These are phyloP conservation scores for Poecilus cupreus DNA, from an alignment of 2,888 invertebrate species.

Conservation along the genomic window DNA sequence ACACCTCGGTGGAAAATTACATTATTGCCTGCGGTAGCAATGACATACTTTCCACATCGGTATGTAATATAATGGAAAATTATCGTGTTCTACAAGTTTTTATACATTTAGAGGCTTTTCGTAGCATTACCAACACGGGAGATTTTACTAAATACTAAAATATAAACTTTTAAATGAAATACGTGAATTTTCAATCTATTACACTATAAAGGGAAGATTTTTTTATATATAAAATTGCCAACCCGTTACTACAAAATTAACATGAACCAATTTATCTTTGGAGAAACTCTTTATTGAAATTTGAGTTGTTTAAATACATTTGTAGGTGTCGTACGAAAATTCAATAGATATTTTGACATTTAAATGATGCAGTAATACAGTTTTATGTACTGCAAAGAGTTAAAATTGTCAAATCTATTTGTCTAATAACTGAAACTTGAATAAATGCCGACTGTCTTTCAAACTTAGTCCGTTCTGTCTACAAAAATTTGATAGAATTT, in stretches of 20 bases:
- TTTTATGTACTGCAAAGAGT: not conserved
- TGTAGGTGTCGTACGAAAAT: not conserved
- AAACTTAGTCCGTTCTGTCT: constrained; percentile 36
- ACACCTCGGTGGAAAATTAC: too few relatives aligned
- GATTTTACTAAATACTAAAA: too few relatives aligned
- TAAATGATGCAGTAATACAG: not conserved
- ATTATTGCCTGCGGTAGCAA: too few relatives aligned
- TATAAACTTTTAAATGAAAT: too few relatives aligned
- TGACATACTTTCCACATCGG: too few relatives aligned
- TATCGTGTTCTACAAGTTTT: too few relatives aligned
- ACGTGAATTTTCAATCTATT: too few relatives aligned
- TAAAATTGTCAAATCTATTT: constrained; percentile 26
- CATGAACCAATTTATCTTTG: not conserved
- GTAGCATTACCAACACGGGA: too few relatives aligned
- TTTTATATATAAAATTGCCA: too few relatives aligned
- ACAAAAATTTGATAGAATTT: constrained; percentile 16
- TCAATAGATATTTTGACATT: not conserved
- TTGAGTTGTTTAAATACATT: not conserved
- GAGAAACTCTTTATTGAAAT: not conserved
- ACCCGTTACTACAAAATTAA: not conserved
- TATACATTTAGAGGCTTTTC: too few relatives aligned
- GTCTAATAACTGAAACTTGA: constrained; percentile 20
- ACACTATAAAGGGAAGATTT: too few relatives aligned
- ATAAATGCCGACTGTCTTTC: constrained; percentile 39
- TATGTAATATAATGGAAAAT: too few relatives aligned